These are phyloP conservation scores for Nebria brevicollis DNA, from an alignment of 2,888 invertebrate species.

Conservation along the genomic window DNA sequence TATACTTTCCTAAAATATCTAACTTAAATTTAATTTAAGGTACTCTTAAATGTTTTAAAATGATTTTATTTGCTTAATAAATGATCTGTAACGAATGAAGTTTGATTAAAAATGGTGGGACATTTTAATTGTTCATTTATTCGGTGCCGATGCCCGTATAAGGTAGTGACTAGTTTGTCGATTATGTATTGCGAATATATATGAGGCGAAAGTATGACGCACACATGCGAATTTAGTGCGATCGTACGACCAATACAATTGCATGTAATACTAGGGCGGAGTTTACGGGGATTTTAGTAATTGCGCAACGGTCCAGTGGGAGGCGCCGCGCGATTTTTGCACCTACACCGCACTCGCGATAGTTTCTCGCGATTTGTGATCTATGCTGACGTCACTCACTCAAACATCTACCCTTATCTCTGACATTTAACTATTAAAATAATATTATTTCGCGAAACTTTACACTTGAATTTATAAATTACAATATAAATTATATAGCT, in stretches of 20 bases:
- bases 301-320: constrained; percentile 43
- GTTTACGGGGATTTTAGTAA: constrained; percentile 40
- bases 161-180: constrained; percentile 31
- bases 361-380: constrained; percentile 7
- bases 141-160: constrained; percentile 32
- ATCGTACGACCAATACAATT: constrained; percentile 44
- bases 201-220: constrained; percentile 35
- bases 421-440: no score
- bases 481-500: no score
- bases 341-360: constrained; percentile 20
- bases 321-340: constrained; percentile 18
- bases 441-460: no score
- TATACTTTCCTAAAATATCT: no score
- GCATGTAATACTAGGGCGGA: constrained; percentile 43
- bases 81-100: constrained; percentile 2
- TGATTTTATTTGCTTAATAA: not conserved
- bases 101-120: not conserved
- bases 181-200: constrained; percentile 41
- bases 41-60: no score
- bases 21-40: no score
- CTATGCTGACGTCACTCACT: not conserved
- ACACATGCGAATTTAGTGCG: constrained; percentile 41
- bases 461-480: no score
- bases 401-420: not conserved
- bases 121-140: constrained; percentile 13